Conservation (phyloP, 2,888 invertebrate species). For the Cryptocephalus primarius region DNA sequence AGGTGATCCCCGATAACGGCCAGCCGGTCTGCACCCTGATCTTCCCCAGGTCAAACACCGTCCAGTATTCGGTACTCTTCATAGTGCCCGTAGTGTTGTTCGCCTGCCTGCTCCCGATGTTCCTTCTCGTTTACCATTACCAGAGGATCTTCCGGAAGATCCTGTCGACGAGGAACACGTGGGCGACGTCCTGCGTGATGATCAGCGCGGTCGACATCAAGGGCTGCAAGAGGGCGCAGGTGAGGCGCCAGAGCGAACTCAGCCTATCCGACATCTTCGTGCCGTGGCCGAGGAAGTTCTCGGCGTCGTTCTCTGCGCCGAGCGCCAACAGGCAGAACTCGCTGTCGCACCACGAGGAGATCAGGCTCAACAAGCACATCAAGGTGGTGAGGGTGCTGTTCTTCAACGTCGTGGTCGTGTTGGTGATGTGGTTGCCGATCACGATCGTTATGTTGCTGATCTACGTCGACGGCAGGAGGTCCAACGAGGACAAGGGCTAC, state of each 20-base stretch:
- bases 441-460: slow-evolving; percentile 43
- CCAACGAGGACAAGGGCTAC: slow-evolving; percentile 39
- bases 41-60: slow-evolving; percentile 39
- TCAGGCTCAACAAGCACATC: slow-evolving; percentile 42
- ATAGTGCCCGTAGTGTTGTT: slow-evolving; percentile 40
- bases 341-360: slow-evolving; percentile 40
- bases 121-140: slow-evolving; percentile 43
- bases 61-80: slow-evolving; percentile 42
- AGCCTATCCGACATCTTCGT: slow-evolving; percentile 40
- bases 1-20: slow-evolving; percentile 21
- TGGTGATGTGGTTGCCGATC: slow-evolving; percentile 49
- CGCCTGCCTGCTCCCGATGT: slow-evolving; percentile 44
- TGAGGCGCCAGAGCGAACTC: slow-evolving; percentile 39
- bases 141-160: slow-evolving; percentile 45
- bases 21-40: slow-evolving; percentile 41
- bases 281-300: slow-evolving; percentile 40
- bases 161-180: slow-evolving; percentile 40
- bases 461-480: slow-evolving; percentile 42
- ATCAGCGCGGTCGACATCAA: slow-evolving; percentile 24
- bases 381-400: slow-evolving; percentile 42
- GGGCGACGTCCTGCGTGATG: slow-evolving; percentile 41
- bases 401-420: slow-evolving; percentile 43
- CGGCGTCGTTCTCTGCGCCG: slow-evolving; percentile 24
- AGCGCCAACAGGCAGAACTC: slow-evolving; percentile 30
- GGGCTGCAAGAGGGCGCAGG: slow-evolving; percentile 18